Evolutionary conservation across 2,888 invertebrate species (phyloP), one percentile per base, ranked within the genome.

Genomic region (Noctua janthe): DNA sequence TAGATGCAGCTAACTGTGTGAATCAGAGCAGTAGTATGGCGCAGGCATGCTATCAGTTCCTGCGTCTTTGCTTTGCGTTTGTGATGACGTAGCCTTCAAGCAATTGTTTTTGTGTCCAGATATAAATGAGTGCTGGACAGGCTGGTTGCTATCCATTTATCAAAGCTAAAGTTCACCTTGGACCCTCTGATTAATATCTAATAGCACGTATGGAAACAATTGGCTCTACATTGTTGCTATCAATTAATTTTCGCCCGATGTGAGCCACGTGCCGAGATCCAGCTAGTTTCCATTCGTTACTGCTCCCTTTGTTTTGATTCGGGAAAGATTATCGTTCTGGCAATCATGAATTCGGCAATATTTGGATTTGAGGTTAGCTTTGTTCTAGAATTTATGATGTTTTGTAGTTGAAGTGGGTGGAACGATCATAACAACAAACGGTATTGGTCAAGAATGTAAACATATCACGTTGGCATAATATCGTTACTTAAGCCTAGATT

Each of bases 141-240:
- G 23, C 62, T 23, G 29, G 85, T 85, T 86, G 86, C 82, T 79
- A 82, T 47, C 10, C 82, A 76, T 78, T 81, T 86, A 86, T 88
- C 88, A 71, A 56, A 67, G 43, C 67, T 69, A 11, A 76, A 88
- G 64, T 78, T 88, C 76, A 86, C 86, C 86, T 85, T 86, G 59
- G 66, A 85, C 73, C 78, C 62, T 80, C 74, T 77, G 69, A 51
- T 76, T 66, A 49, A 23, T 87, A 82, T 79, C 70, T 85, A 29
- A 51, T 66, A 47, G 72, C 43, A 51, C 66, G 80, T 71, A 82
- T 74, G 49, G 54, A 71, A 89, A 79, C 80, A 85, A 82, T 85
- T 80, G 76, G 43, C 62, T 51, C 39, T 70, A 87, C 78, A 81
- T 80, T 81, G 88, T 89, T 78, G 87, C 76, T 73, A 84, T 87